Conservation (phyloP, 2,888 invertebrate genomes). For the Cetonia aurata region DNA sequence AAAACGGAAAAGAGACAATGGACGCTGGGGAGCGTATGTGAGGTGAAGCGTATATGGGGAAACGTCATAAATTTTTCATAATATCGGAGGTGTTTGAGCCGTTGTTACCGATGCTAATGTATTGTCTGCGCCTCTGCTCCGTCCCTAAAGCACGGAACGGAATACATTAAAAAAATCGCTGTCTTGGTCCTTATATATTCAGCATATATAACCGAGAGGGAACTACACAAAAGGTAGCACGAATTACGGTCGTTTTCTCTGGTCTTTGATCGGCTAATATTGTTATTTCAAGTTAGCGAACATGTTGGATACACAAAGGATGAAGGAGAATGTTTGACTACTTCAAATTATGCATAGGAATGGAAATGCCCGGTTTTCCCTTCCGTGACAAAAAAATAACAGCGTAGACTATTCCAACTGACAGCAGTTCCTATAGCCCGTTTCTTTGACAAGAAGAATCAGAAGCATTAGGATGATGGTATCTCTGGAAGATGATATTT, state of each 20-base stretch:
- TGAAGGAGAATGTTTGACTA: conserved; percentile 44
- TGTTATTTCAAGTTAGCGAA: conserved; percentile 57
- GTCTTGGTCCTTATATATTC: conserved; percentile 37
- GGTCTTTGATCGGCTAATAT: conserved; percentile 58
- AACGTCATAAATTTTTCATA: conserved; percentile 63
- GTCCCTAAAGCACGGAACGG: conserved; percentile 26
- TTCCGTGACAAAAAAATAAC: conserved; percentile 40
- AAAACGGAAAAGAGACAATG: conserved; percentile 53
- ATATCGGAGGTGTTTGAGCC: conserved; percentile 60
- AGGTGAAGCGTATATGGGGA: conserved; percentile 43
- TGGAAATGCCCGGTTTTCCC: conserved; percentile 42
- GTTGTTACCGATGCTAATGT: conserved; percentile 64
- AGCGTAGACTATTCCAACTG: conserved; percentile 12
- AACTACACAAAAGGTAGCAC: conserved; percentile 40
- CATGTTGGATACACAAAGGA: conserved; percentile 52
- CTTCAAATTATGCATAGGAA: conserved; percentile 42
- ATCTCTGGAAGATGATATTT: too few species aligned
- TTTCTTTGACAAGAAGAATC: too few species aligned
- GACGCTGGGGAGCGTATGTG: conserved; percentile 2
- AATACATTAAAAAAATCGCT: conserved; percentile 50
- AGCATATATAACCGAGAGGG: conserved; percentile 32
- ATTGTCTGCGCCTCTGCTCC: conserved; percentile 50
- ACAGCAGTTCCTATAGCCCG: too few species aligned
- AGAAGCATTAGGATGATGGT: too few species aligned
- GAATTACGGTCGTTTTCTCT: conserved; percentile 48